Base-by-base conservation (phyloP, 2,888 invertebrate genomes). In the Azorinus chamasolen region DNA sequence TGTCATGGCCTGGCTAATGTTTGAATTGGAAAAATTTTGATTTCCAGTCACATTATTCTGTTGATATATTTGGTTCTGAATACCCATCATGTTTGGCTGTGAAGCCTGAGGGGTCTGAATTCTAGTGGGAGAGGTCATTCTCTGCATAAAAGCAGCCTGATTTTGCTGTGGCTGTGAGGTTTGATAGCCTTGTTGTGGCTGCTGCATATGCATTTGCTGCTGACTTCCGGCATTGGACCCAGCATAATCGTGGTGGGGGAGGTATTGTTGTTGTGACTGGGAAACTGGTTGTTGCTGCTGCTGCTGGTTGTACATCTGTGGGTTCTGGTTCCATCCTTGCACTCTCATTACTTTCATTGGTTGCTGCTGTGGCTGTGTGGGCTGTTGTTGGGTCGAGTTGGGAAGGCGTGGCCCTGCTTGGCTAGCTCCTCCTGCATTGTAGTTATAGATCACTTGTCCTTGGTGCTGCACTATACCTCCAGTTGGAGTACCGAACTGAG, bases 201-300 rank as follows among this genome's bases (percentile, higher is more conserved):
- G 74, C 64, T 79, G 63, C 45, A 77, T 79, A 37, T 75, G 74
- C 25, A 68, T 73, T 37, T 61, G 66, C 27, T 79, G 80, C 41
- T 80, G 84, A 54, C 48, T 54, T 24, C 64, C 46, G 24, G 74
- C 37, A 53, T 63, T 78, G 16, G 82, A 83, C 78, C 84, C 80
- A 73, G 81, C 77, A 78, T 87, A 88, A 45, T 88, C 87, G 51
- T 81, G 86, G 43, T 89, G 89, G 10, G 83, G 71, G 70, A 87
- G 82, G 65, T 86, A 86, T 20, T 75, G 64, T 45, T 64, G 64
- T 16, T 64, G 64, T 27, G 64, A 41, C 55, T 64, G 64, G 14
- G 14, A 20, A 37, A 48, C 54, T 41, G 76, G 82, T 39, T 70
- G 84, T 48, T 82, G 77, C 20, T 73, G 69, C 45, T 72, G 80